Conservation (phyloP, 2,888 invertebrate genomes). For the Lasioglossum malachurum region DNA sequence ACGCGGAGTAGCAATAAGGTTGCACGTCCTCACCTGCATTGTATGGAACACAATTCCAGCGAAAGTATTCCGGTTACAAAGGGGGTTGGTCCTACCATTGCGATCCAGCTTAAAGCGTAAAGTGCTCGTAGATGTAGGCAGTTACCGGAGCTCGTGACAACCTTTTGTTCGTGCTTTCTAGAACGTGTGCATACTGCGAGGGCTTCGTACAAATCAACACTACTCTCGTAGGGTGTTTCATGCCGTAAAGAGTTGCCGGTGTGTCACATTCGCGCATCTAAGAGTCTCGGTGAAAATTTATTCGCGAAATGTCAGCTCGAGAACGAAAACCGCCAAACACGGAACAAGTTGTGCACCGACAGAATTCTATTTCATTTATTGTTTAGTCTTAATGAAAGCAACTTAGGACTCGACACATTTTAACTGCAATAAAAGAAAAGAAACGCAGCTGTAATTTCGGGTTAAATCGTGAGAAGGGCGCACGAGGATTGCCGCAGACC, state of each 20-base stretch:
- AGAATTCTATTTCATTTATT: not conserved
- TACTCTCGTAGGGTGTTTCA: constrained; percentile 24
- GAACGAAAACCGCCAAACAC: not conserved
- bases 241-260: not conserved
- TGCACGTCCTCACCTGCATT: not conserved
- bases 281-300: not conserved
- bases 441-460: not conserved
- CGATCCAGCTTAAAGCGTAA: constrained; percentile 18
- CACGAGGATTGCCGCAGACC: not conserved
- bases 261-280: not conserved
- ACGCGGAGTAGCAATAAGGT: not conserved
- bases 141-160: constrained; percentile 47
- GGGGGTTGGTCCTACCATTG: constrained; percentile 27
- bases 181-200: constrained; percentile 50
- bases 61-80: constrained; percentile 16
- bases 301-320: not conserved
- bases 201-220: constrained; percentile 43
- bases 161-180: constrained; percentile 53
- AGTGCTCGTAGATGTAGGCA: constrained; percentile 42
- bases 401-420: not conserved
- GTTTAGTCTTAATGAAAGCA: not conserved
- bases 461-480: not conserved
- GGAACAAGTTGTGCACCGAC: too few relatives aligned
- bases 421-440: not conserved
- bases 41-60: not conserved